Evolutionary conservation across 1,140 invertebrate species (phyloP).

Genomic region (Cotesia chilonis): DNA sequence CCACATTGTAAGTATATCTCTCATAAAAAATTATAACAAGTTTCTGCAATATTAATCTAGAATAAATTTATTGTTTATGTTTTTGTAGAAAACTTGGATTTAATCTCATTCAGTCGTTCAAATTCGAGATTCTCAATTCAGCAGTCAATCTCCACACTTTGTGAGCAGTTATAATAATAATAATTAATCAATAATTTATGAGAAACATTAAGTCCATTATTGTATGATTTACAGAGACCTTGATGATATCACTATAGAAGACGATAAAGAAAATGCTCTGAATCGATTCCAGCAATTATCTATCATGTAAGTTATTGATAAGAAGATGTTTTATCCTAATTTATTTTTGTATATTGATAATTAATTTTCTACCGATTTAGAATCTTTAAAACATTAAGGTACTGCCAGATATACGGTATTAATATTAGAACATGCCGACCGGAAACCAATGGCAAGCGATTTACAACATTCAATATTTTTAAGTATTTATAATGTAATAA

Average conservation of each 20-base stretch:
- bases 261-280: conserved; percentile 68
- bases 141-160: conserved; percentile 55
- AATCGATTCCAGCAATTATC: conserved; percentile 64
- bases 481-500: conserved; percentile 36
- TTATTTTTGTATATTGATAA: too few relatives aligned
- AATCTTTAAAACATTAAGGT: conserved; percentile 74
- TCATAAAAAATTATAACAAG: too few relatives aligned
- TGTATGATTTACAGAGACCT: conserved; percentile 56
- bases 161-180: conserved; percentile 49
- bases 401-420: conserved; percentile 73
- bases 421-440: conserved; percentile 73
- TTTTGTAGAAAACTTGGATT: conserved; percentile 52
- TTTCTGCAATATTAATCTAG: too few relatives aligned
- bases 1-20: too few relatives aligned
- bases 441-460: conserved; percentile 64
- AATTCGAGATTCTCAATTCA: conserved; percentile 43
- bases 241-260: conserved; percentile 68
- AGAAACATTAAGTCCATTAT: not conserved
- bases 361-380: too few relatives aligned
- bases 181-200: not conserved
- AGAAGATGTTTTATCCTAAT: too few relatives aligned
- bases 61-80: not conserved
- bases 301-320: conserved; percentile 59
- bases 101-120: conserved; percentile 51
- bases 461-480: conserved; percentile 59